Conservation (phyloP, 2,888 invertebrate species). For the Tinea semifulvella region DNA sequence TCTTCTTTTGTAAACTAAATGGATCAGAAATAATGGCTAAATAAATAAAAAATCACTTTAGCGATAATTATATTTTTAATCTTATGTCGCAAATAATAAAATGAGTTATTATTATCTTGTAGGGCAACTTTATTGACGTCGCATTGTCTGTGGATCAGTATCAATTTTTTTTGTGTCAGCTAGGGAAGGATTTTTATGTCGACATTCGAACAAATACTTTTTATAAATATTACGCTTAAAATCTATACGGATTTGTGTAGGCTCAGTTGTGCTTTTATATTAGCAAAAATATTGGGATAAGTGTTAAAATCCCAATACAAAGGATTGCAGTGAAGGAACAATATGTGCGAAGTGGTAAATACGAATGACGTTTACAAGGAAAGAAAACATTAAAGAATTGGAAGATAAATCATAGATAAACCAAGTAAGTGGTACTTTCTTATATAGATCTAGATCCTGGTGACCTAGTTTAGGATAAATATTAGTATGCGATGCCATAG, state of each 20-base stretch:
- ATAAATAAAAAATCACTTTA: too few relatives aligned
- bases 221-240: not conserved
- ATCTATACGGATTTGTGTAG: not conserved
- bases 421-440: conserved; percentile 32
- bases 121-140: not conserved
- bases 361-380: conserved; percentile 56
- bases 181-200: not conserved
- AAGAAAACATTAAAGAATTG: conserved; percentile 43
- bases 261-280: not conserved
- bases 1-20: too few relatives aligned
- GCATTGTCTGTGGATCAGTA: not conserved
- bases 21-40: too few relatives aligned
- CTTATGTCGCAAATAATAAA: too few relatives aligned
- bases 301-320: not conserved
- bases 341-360: conserved; percentile 58
- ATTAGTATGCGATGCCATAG: too few relatives aligned
- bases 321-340: conserved; percentile 25
- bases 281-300: not conserved
- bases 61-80: too few relatives aligned
- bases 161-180: not conserved
- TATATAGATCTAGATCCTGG: too few relatives aligned
- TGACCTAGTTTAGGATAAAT: too few relatives aligned
- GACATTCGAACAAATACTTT: not conserved
- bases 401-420: conserved; percentile 24
- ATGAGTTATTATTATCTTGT: too few relatives aligned